These are phyloP conservation scores for Drosophila formosana DNA, from an alignment of 2,888 invertebrate genomes.

Conservation along the genomic window DNA sequence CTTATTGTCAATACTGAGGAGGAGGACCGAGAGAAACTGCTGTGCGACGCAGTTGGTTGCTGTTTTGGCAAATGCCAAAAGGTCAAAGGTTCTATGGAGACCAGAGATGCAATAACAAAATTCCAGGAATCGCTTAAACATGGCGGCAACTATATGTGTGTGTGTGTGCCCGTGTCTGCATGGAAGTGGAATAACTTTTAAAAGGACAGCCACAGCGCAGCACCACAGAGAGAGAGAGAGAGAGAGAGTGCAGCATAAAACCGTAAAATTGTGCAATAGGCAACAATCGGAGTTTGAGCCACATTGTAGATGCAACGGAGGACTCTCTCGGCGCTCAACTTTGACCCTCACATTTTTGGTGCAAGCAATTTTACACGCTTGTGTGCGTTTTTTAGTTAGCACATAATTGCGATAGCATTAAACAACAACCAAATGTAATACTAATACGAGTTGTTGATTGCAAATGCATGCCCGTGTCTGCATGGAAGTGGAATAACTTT, in stretches of 20 bases:
- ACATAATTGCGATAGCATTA: constrained; percentile 8
- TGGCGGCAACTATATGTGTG: background rate
- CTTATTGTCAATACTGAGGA: constrained; percentile 1
- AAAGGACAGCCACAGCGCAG: constrained; percentile 2
- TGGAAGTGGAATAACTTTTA: background rate
- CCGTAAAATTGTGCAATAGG: constrained; percentile 15
- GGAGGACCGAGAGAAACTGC: background rate
- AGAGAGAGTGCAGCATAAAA: constrained; percentile 8
- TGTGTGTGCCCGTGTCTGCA: background rate
- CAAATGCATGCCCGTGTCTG: background rate
- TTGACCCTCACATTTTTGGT: background rate
- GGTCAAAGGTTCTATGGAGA: constrained; percentile 16
- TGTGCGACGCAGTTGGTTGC: background rate
- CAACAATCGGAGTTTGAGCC: background rate
- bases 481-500: background rate
- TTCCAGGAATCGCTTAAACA: constrained; percentile 12
- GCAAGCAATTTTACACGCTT: background rate
- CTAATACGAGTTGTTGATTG: background rate
- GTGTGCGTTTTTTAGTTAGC: background rate
- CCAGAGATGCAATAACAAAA: constrained; percentile 20
- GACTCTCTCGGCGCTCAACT: too few species aligned
- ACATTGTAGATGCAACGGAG: too few species aligned
- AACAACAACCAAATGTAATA: background rate
- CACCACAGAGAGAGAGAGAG: too few species aligned
- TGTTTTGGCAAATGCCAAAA: constrained; percentile 2